phyloP scores from a whole-genome alignment of 1,140 invertebrate species.

The Maniola jurtina region DNA sequence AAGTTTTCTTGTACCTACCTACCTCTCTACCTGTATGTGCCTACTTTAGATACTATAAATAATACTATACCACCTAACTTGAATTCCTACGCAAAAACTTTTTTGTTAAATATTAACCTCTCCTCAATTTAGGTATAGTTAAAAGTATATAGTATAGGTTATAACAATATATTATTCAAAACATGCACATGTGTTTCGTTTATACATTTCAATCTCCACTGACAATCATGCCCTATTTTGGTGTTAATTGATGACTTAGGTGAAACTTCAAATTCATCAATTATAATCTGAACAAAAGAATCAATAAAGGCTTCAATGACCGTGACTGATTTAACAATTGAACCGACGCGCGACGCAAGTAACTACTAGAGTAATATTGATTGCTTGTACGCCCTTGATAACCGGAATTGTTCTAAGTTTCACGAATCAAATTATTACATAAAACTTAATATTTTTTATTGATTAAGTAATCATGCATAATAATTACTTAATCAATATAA shows the following conservation, averaged over 20 bases:
- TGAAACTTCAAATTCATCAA: not conserved
- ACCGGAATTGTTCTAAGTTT: not conserved
- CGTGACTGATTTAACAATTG: conserved; percentile 2
- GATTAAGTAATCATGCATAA: not conserved
- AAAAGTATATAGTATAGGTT: too few species aligned
- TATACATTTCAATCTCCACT: not conserved
- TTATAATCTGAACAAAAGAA: not conserved
- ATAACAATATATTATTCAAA: too few species aligned
- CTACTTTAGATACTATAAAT: too few species aligned
- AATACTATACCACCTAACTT: too few species aligned
- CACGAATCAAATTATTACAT: not conserved
- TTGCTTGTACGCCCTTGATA: not conserved
- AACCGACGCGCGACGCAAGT: not conserved
- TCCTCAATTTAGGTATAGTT: too few species aligned
- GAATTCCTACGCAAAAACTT: too few species aligned
- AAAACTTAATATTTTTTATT: not conserved
- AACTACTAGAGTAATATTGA: not conserved
- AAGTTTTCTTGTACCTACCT: too few species aligned
- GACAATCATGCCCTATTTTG: not conserved
- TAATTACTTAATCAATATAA: too few species aligned
- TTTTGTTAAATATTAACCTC: too few species aligned
- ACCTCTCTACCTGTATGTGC: too few species aligned
- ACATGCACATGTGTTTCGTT: too few species aligned
- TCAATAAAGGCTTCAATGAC: conserved; percentile 5
- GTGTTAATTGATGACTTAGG: not conserved